Evolutionary conservation across 92 coral and sea anemone genomes (phyloP).

Genomic region (Porites evermanni): DNA sequence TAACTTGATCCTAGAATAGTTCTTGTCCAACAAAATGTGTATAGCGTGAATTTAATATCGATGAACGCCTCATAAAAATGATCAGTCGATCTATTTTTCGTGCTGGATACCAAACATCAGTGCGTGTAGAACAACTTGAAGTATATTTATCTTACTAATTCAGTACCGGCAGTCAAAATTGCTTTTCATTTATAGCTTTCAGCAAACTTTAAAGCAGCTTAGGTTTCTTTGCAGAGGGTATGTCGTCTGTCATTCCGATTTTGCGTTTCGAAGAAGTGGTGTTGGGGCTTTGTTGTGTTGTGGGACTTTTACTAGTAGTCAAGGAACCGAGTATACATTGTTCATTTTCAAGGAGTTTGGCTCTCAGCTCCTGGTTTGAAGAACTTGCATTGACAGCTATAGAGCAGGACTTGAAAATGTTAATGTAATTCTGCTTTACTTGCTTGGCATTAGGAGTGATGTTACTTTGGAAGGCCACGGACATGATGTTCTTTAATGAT

Average conservation of each 20-base stretch:
- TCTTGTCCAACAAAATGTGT: neutral
- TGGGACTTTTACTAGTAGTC: neutral
- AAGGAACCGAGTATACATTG: neutral
- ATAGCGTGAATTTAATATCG: neutral
- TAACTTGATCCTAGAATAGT: neutral
- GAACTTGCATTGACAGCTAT: neutral
- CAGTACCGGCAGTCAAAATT: neutral
- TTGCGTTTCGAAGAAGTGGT: no score
- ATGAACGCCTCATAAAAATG: neutral
- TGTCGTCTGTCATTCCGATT: no score
- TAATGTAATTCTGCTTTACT: neutral
- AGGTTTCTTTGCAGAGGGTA: neutral
- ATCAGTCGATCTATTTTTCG: neutral
- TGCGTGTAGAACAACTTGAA: neutral
- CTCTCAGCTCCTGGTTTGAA: neutral
- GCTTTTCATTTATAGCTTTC: neutral
- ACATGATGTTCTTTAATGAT: neutral
- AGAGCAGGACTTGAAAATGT: neutral
- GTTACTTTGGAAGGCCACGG: neutral
- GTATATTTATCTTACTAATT: neutral
- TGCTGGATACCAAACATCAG: neutral
- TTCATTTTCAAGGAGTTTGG: neutral
- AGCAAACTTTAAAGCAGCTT: neutral
- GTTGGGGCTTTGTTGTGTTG: neutral
- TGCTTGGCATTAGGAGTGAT: slow-evolving; percentile 11